These are phyloP conservation scores for Drosophila insularis DNA, from an alignment of 1,140 invertebrate species.

Conservation along the genomic window DNA sequence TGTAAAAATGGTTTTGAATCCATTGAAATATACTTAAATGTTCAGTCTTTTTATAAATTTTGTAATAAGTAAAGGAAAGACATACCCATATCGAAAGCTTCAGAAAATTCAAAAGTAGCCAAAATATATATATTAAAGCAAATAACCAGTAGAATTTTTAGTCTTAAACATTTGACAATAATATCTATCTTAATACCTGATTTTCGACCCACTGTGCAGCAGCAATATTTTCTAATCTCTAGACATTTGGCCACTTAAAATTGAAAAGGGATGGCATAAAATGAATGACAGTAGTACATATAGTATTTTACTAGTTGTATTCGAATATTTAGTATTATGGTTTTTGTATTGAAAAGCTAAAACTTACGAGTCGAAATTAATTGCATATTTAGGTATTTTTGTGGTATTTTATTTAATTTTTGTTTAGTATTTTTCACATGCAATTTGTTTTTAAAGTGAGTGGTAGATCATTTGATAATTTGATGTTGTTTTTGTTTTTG, in stretches of 20 bases:
- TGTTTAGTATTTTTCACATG: background rate
- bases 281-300: background rate
- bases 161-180: no score
- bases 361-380: no score
- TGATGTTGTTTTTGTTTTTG: constrained; percentile 4
- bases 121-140: no score
- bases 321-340: background rate
- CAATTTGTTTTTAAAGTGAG: background rate
- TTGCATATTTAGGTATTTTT: background rate
- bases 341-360: no score
- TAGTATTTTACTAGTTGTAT: background rate
- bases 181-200: no score
- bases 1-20: no score
- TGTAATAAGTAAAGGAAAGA: no score
- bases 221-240: background rate
- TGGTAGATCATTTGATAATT: background rate
- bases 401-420: background rate
- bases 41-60: no score
- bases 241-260: background rate
- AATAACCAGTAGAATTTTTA: no score
- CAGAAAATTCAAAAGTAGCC: no score
- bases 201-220: background rate
- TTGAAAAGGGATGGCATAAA: background rate
- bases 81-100: no score
- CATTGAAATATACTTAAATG: no score